Percentiles rank a stretch among this genome's conserved stretches.
Conservation (phyloP, 2,797 vertebrate genomes). For the Malacoraja senta region DNA sequence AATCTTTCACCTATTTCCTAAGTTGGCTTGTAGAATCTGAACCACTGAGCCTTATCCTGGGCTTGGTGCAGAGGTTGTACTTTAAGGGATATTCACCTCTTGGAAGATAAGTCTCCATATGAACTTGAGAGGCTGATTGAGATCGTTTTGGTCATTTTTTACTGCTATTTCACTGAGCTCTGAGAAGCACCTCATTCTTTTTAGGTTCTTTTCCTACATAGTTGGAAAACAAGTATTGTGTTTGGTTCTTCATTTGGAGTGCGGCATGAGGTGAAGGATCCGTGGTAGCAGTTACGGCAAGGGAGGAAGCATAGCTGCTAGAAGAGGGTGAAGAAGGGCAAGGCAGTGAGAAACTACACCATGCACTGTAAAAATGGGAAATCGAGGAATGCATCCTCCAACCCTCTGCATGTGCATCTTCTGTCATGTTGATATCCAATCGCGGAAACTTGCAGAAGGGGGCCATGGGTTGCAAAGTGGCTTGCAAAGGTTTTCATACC, state of each 20-base stretch:
- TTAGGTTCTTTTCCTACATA: background rate
- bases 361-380: too few relatives aligned
- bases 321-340: background rate
- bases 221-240: background rate
- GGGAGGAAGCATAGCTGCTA: background rate
- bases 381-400: too few relatives aligned
- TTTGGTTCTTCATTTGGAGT: background rate
- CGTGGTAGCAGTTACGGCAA: background rate
- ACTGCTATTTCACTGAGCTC: background rate
- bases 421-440: too few relatives aligned
- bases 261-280: background rate
- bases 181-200: background rate
- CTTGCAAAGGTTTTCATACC: too few relatives aligned
- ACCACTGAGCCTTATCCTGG: background rate
- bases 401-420: too few relatives aligned
- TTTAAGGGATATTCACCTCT: background rate
- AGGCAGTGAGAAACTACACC: too few relatives aligned
- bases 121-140: background rate
- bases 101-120: background rate
- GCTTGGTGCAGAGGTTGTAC: background rate
- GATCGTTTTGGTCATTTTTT: background rate
- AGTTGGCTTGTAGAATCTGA: background rate
- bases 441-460: too few relatives aligned
- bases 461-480: too few relatives aligned
- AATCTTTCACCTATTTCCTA: background rate